phyloP scores from a whole-genome alignment of 2,888 invertebrate species.

The Acronicta leporina region DNA sequence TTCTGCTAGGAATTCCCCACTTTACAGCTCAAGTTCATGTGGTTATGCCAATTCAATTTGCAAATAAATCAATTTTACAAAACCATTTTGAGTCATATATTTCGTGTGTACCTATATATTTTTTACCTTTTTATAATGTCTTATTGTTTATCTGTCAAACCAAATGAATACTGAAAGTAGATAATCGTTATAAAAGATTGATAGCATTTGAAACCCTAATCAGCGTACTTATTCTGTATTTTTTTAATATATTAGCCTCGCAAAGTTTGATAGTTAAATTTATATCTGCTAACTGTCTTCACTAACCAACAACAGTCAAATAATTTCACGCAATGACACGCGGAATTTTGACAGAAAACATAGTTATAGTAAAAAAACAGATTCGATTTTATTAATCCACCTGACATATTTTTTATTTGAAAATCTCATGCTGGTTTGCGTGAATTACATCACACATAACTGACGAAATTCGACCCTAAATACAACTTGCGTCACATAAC shows the following conservation, averaged over 20 bases:
- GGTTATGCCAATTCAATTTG: constrained; percentile 10
- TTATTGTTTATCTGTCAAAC: not conserved
- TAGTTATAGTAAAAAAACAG: constrained; percentile 1
- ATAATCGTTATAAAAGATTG: too few species aligned
- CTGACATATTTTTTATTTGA: not conserved
- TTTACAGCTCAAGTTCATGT: not conserved
- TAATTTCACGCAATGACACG: not conserved
- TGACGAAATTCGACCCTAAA: constrained; percentile 44
- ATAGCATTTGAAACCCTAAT: not conserved
- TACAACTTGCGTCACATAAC: constrained; percentile 49
- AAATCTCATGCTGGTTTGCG: not conserved
- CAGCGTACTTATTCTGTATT: too few species aligned
- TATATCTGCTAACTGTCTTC: too few species aligned
- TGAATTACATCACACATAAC: constrained; percentile 6
- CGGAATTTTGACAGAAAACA: constrained; percentile 18
- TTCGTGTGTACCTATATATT: too few species aligned
- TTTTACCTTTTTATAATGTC: not conserved
- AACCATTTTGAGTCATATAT: not conserved
- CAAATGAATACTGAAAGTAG: not conserved
- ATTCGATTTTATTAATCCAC: not conserved
- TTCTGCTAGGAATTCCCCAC: constrained; percentile 22
- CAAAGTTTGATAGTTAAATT: too few species aligned
- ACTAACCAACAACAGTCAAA: too few species aligned
- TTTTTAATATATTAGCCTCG: too few species aligned
- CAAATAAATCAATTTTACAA: constrained; percentile 14